These are phyloP conservation scores for Cydia pomonella DNA, from an alignment of 1,140 invertebrate genomes.

Conservation along the genomic window DNA sequence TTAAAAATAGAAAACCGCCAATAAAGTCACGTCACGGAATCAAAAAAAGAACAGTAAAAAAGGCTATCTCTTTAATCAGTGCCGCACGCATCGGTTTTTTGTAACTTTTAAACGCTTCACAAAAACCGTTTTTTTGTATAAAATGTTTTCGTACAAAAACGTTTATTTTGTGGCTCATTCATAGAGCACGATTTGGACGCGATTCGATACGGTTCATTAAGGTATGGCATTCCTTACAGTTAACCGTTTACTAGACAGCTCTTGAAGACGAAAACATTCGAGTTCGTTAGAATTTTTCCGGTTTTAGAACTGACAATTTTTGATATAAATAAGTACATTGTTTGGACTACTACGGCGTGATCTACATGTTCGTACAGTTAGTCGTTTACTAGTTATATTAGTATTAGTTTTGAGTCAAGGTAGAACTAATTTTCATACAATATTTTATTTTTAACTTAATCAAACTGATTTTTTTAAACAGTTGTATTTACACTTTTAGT, in stretches of 20 bases:
- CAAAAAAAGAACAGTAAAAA: constrained; percentile 39
- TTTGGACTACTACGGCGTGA: too few relatives aligned
- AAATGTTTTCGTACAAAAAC: constrained; percentile 36
- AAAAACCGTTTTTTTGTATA: constrained; percentile 37
- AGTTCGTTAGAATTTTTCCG: too few relatives aligned
- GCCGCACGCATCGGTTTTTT: constrained; percentile 40
- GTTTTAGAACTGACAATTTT: too few relatives aligned
- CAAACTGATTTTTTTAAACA: too few relatives aligned
- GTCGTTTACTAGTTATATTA: too few relatives aligned
- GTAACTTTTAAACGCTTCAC: constrained; percentile 33
- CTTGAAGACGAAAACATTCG: too few relatives aligned
- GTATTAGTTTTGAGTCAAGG: too few relatives aligned
- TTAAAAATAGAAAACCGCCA: constrained; percentile 29
- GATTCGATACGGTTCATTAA: constrained; percentile 34
- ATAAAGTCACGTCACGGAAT: constrained; percentile 40
- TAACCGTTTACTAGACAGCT: constrained; percentile 4
- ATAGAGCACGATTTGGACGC: constrained; percentile 31
- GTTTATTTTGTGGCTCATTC: constrained; percentile 33
- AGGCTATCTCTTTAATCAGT: constrained; percentile 40
- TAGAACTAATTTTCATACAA: too few relatives aligned
- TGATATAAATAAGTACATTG: too few relatives aligned
- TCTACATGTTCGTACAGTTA: too few relatives aligned
- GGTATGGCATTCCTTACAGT: constrained; percentile 30
- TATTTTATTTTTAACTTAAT: too few relatives aligned
- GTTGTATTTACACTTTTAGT: too few relatives aligned